phyloP scores from a whole-genome alignment of 2,888 invertebrate genomes.

The Acleris laterana region DNA sequence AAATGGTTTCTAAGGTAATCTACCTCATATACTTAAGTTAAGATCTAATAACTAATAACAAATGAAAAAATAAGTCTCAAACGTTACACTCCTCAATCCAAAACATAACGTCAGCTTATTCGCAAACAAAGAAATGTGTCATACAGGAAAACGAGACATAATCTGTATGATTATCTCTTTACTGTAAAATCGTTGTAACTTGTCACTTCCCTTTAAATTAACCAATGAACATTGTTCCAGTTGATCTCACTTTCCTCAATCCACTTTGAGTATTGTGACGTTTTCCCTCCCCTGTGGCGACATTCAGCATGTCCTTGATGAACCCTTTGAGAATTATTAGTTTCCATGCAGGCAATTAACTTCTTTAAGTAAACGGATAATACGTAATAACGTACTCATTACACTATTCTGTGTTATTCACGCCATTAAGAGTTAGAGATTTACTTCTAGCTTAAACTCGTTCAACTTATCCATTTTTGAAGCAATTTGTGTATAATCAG shows the following conservation, averaged over 20 bases:
- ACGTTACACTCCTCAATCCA: not conserved
- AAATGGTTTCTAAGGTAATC: constrained; percentile 39
- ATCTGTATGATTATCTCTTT: not conserved
- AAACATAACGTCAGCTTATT: not conserved
- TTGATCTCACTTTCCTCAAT: constrained; percentile 13
- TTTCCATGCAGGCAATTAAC: not conserved
- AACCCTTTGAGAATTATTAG: not conserved
- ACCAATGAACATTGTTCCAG: not conserved
- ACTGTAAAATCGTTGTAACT: not conserved
- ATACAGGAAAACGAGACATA: constrained; percentile 5
- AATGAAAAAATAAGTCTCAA: too few species aligned
- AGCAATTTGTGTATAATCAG: too few species aligned
- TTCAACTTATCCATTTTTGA: too few species aligned
- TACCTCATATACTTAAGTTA: not conserved
- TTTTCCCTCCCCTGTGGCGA: not conserved
- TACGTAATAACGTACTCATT: too few species aligned
- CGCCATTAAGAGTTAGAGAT: too few species aligned
- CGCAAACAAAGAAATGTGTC: constrained; percentile 3
- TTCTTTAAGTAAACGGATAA: too few species aligned
- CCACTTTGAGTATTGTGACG: not conserved
- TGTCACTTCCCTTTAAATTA: constrained; percentile 3
- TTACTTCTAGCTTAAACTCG: too few species aligned
- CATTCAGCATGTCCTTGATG: not conserved
- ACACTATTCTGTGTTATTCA: too few species aligned
- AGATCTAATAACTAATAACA: not conserved